Conservation (phyloP, 1,140 invertebrate species). For the Patella vulgata region DNA sequence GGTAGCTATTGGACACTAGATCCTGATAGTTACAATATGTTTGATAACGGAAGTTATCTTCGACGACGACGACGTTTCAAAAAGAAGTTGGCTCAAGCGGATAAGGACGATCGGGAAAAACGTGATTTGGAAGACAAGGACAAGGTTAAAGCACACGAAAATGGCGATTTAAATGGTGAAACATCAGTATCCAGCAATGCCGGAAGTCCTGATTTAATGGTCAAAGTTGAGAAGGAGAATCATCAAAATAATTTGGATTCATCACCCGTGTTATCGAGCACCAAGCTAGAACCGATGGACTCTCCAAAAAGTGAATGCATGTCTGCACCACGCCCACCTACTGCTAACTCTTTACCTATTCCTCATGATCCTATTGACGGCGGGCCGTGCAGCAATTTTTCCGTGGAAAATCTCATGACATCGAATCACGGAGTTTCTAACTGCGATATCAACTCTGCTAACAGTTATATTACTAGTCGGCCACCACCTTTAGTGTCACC, state of each 20-base stretch:
- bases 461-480: slow-evolving; percentile 41
- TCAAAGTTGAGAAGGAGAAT: slow-evolving; percentile 23
- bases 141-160: slow-evolving; percentile 19
- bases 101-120: slow-evolving; percentile 41
- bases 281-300: slow-evolving; percentile 53
- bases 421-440: slow-evolving; percentile 31
- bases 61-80: slow-evolving; percentile 91
- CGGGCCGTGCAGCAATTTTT: slow-evolving; percentile 50
- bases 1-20: slow-evolving; percentile 98
- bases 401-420: slow-evolving; percentile 58
- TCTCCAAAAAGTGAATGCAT: slow-evolving; percentile 37
- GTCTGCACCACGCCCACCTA: slow-evolving; percentile 11
- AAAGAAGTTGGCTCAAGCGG: slow-evolving; percentile 80
- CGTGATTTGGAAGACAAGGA: slow-evolving; percentile 25
- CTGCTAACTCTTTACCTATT: slow-evolving; percentile 43
- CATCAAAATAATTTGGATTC: slow-evolving; percentile 14
- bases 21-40: slow-evolving; percentile 98
- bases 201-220: slow-evolving; percentile 8
- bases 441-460: slow-evolving; percentile 41
- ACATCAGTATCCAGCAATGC: slow-evolving; percentile 5
- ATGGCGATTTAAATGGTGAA: too few relatives aligned
- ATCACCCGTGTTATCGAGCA: slow-evolving; percentile 22
- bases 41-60: slow-evolving; percentile 96
- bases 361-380: slow-evolving; percentile 38
- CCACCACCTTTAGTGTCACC: slow-evolving; percentile 47